Evolutionary conservation across 2,888 invertebrate species (phyloP), one percentile per base, ranked within the genome.

Genomic region (Allacma fusca): DNA sequence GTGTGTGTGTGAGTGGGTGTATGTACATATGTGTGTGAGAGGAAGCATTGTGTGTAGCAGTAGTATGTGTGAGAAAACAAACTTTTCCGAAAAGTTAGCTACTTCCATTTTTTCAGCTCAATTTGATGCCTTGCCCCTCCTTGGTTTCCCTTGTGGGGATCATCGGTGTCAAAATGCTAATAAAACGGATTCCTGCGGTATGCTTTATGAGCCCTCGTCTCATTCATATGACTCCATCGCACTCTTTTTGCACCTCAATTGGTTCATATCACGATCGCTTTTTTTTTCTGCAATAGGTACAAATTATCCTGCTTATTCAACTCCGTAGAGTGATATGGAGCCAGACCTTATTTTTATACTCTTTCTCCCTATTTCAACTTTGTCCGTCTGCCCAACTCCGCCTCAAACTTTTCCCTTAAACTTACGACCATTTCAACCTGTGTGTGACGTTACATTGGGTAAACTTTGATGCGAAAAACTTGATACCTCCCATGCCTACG

Each of bases 171-270:
- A 81, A 81, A 81, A 81, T 80, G 78, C 80, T 82, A 82, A 82
- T 82, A 80, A 81, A 82, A 82, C 73, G 81, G 82, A 81, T 80
- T 82, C 82, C 82, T 82, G 82, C 77, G 80, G 82, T 77, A 81
- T 82, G 78, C 80, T 82, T 82, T 82, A 82, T 80, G 82, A 78
- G 78, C 70, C 79, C 64, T 21, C 16, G 29, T 59, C 67, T 68
- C 43, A 57, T 76, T 78, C 62, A 23, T 43, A 19, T 24, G n/a
- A 24, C 29, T 23, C 34, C 40, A 57, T 57, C 68, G 72, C 50
- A 50, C 50, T 24, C 57, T 72, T 75, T 64, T 77, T 75, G 64
- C 78, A 75, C 79, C 79, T 80, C 79, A 80, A 80, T 81, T 80
- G 80, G 79, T 73, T 75, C 76, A 76, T 79, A 79, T 78, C 81